Evolutionary conservation across 37 sponge, comb jelly and placozoan species (phyloP).

Genomic region (Chondrosia reniformis): DNA sequence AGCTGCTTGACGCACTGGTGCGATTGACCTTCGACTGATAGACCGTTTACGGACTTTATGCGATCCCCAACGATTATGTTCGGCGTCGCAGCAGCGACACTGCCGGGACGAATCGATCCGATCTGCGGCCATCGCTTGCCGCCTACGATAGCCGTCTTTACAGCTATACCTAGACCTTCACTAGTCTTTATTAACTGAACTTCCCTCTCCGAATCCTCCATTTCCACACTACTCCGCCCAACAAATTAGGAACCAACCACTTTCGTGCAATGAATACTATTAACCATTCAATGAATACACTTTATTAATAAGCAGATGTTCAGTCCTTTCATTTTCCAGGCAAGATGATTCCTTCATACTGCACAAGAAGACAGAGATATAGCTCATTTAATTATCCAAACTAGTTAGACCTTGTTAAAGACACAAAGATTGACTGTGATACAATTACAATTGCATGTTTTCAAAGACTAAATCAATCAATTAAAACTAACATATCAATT

Average conservation of each 20-base stretch:
- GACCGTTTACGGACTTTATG: neutral
- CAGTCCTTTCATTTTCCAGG: constrained; percentile 58
- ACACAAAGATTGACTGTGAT: neutral
- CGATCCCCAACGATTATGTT: neutral
- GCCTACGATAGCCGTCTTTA: neutral
- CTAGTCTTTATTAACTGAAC: neutral
- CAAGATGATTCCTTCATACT: constrained; percentile 84
- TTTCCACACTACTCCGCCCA: too few relatives aligned
- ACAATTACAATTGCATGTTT: too few relatives aligned
- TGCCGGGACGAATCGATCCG: constrained; percentile 5
- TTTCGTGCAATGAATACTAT: constrained; percentile 1
- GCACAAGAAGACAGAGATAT: neutral
- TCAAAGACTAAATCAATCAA: too few relatives aligned
- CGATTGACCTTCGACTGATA: neutral
- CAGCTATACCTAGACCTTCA: constrained; percentile 9
- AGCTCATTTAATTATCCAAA: neutral
- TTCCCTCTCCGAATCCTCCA: neutral
- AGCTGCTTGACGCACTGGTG: constrained; percentile 11
- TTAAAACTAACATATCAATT: too few relatives aligned
- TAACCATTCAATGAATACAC: neutral
- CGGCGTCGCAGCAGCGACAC: neutral
- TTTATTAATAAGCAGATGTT: neutral
- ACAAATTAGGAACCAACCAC: too few relatives aligned
- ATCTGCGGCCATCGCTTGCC: neutral
- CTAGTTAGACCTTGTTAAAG: too few relatives aligned